phyloP scores from a whole-genome alignment of 2,888 invertebrate genomes.

The Phymatocera aterrima region DNA sequence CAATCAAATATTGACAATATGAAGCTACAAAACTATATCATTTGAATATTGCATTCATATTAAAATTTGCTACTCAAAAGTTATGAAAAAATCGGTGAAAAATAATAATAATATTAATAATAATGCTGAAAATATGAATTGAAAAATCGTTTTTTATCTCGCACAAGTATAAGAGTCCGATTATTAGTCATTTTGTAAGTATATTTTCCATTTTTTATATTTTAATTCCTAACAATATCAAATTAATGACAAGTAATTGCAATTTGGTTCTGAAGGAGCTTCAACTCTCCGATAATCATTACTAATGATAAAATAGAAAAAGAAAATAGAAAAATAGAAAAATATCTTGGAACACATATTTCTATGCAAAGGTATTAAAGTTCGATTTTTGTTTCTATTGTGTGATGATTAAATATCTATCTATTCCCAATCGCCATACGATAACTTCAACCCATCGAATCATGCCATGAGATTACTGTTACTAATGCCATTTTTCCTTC shows the following conservation, averaged over 20 bases:
- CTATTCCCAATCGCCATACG: not conserved
- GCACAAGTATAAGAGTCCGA: slow-evolving; percentile 10
- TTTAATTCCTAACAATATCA: not conserved
- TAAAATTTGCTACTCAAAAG: slow-evolving; percentile 17
- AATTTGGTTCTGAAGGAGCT: slow-evolving; percentile 41
- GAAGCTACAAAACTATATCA: slow-evolving; percentile 16
- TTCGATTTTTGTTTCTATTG: not conserved
- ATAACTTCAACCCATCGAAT: not conserved
- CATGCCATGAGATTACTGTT: not conserved
- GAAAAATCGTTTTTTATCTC: not conserved
- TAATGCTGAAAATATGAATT: not conserved
- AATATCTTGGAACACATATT: not conserved
- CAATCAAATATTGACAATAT: slow-evolving; percentile 33
- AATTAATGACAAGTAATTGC: slow-evolving; percentile 8
- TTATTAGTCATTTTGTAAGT: not conserved
- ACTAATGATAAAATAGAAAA: not conserved
- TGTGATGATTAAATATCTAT: not conserved
- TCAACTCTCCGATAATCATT: not conserved
- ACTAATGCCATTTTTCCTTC: not conserved
- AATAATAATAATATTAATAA: not conserved
- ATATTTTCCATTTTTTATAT: slow-evolving; percentile 3
- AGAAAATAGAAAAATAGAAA: not conserved
- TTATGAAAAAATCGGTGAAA: not conserved
- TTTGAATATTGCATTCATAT: slow-evolving; percentile 16
- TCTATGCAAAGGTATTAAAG: not conserved